A percentile compares a stretch with the other conserved stretches of the same genome.
Evolutionary conservation across 2,113 vertebrate species (phyloP).

Genomic region (Oncorhynchus nerka): DNA sequence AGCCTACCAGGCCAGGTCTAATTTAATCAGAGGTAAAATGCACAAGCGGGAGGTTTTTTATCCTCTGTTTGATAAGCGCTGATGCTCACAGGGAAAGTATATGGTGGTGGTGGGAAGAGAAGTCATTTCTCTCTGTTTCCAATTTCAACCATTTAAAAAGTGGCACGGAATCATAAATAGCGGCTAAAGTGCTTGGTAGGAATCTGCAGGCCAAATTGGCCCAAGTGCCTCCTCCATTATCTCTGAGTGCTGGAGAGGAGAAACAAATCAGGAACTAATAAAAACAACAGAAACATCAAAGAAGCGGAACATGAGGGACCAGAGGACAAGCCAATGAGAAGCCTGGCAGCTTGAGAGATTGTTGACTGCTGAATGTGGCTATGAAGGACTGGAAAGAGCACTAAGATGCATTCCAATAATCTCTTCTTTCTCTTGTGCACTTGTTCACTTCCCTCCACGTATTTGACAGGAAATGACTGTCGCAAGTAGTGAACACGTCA

Average conservation of each 20-base stretch:
- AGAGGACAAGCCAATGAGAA: neutral
- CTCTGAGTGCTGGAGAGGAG: neutral
- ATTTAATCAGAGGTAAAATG: conserved; percentile 84
- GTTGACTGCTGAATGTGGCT: conserved; percentile 4
- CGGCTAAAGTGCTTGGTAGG: conserved; percentile 20
- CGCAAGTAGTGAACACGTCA: no score
- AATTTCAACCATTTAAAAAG: conserved; percentile 36
- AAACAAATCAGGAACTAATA: conserved; percentile 29
- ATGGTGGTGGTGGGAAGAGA: conserved; percentile 1
- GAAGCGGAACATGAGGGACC: neutral
- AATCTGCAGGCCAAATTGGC: conserved; percentile 25
- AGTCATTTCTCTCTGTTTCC: conserved; percentile 33
- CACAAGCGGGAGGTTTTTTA: conserved; percentile 46
- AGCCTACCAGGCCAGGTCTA: conserved; percentile 81
- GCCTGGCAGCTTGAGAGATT: neutral
- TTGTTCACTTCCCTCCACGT: no score
- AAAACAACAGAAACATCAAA: conserved; percentile 10
- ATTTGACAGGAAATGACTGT: no score
- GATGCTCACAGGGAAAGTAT: conserved; percentile 57
- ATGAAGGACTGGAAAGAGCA: neutral
- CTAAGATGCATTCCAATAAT: neutral
- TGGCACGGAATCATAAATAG: conserved; percentile 48
- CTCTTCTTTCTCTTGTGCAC: no score
- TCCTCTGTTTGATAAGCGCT: conserved; percentile 61
- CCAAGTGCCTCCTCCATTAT: neutral